Base-by-base conservation (phyloP, 2,888 invertebrate species). In the Brachypalpus laphriformis region DNA sequence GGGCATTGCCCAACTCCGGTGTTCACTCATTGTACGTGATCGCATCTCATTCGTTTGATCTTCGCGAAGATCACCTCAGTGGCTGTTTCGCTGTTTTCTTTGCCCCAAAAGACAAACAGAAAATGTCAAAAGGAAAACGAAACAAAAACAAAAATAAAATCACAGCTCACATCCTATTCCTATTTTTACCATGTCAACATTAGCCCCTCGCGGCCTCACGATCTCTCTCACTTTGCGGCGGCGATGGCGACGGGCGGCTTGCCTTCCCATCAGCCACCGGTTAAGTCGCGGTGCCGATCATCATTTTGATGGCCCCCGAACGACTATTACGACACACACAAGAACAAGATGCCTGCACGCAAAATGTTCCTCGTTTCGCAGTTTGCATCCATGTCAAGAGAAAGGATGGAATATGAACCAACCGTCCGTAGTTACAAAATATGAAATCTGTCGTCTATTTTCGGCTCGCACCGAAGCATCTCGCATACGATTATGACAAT, bases 401-500 rank as follows among this genome's bases (percentile, higher is more conserved):
- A 25, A 65, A 49, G 34, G 37, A 65, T 49, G 34, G 28, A 59
- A 54, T 18, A 40, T 11, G 37, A 40, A 54, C 51, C 37, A 34
- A n/a, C 25, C n/a, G 47, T 56, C 28, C 57, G 31, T 61, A 74
- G 57, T 75, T 78, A 65, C 70, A 85, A 81, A 85, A 81, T 85
- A 85, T 80, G 81, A 71, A 71, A 75, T 85, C 70, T 75, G 22
- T 80, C 81, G 22, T 80, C 81, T 85, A 85, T 85, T 85, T 85
- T 81, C 54, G 71, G 75, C 65, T 61, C 71, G 74, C 85, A 85
- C 81, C 70, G 85, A 85, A 76, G 75, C 85, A 81, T 85, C 75
- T 65, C 85, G 65, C 85, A 80, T 71, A 71, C 85, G 85, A 85
- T 85, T 85, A 85, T 85, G 85, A 85, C 85, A 85, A 85, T 85